Conservation (phyloP, 2,797 vertebrate genomes). For the Melopsittacus undulatus region DNA sequence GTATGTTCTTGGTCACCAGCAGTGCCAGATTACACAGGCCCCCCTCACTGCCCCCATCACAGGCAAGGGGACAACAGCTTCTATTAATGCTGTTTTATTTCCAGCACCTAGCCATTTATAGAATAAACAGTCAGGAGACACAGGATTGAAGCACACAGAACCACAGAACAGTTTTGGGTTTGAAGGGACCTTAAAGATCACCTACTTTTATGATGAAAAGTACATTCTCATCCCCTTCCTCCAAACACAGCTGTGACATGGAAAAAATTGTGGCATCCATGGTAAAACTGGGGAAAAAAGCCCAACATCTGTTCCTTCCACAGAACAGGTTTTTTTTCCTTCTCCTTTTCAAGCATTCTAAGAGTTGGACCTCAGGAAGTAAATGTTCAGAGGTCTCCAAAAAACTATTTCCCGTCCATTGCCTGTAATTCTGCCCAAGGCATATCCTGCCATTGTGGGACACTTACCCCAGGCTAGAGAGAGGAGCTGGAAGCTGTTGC, state of each 20-base stretch:
- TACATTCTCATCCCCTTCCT: neutral
- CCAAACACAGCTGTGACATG: accelerated
- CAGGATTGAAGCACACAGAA: neutral
- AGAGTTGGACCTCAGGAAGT: neutral
- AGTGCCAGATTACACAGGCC: neutral
- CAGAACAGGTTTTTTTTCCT: neutral
- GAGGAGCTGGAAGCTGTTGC: neutral
- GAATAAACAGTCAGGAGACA: neutral
- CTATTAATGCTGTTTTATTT: neutral
- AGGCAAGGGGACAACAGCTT: neutral
- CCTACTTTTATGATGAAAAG: neutral
- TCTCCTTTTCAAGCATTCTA: neutral
- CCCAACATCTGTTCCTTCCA: neutral
- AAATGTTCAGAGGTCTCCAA: neutral
- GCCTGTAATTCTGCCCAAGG: accelerated
- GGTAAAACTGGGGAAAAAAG: neutral
- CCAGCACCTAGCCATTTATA: accelerated
- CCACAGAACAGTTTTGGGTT: neutral
- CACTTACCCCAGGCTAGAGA: neutral
- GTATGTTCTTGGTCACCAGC: neutral
- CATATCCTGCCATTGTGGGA: neutral
- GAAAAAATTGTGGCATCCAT: neutral
- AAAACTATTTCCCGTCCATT: neutral
- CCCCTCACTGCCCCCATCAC: neutral
- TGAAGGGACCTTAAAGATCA: neutral